Conservation (phyloP, 2,888 invertebrate genomes). For the Ornithoptera priamus region DNA sequence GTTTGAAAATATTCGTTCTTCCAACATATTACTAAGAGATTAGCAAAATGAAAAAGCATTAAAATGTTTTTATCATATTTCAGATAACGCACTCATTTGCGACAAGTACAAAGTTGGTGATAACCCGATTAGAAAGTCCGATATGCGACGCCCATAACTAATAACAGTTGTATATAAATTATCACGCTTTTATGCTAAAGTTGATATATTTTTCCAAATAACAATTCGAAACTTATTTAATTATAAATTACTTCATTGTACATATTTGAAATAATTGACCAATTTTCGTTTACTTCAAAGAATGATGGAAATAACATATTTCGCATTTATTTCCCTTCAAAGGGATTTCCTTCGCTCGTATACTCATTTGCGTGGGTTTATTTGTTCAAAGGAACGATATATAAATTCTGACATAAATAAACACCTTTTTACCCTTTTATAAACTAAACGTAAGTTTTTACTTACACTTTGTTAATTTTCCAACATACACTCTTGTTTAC, state of each 20-base stretch:
- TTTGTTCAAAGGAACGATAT: constrained; percentile 4
- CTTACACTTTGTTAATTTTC: not conserved
- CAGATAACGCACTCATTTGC: constrained; percentile 1
- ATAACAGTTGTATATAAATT: not conserved
- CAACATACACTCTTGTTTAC: not conserved
- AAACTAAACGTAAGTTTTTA: not conserved
- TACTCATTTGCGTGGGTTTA: constrained; percentile 1
- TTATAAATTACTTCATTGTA: not conserved
- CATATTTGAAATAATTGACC: not conserved
- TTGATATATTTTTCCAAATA: too few species aligned
- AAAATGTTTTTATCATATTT: not conserved
- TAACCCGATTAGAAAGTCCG: not conserved
- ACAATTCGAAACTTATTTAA: too few species aligned
- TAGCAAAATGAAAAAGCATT: not conserved
- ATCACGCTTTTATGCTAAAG: not conserved
- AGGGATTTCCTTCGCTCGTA: not conserved
- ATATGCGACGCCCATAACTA: not conserved
- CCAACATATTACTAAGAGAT: not conserved
- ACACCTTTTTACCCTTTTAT: not conserved
- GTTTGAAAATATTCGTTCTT: not conserved
- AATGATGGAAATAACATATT: not conserved
- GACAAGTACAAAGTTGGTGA: not conserved
- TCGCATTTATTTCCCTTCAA: not conserved
- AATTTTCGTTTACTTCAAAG: not conserved
- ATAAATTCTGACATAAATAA: not conserved